Percentiles rank a stretch among this genome's conserved stretches.
These are phyloP conservation scores for Phania funesta DNA, from an alignment of 2,888 invertebrate genomes.

Conservation along the genomic window DNA sequence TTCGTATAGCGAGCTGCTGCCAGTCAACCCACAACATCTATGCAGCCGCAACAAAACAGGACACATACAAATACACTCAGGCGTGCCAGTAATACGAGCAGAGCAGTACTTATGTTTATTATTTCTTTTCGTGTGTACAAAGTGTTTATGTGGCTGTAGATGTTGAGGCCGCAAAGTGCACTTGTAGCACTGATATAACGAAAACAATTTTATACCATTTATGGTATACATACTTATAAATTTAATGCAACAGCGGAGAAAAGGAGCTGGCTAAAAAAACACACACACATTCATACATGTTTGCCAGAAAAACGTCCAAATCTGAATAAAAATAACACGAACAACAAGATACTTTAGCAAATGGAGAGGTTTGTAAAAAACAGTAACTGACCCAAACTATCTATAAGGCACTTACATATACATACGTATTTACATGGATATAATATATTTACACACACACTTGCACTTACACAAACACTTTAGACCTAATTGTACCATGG, in stretches of 20 bases:
- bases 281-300: not conserved
- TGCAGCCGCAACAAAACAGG: not conserved
- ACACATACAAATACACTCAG: slow-evolving; percentile 1
- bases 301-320: not conserved
- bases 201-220: slow-evolving; percentile 57
- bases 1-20: not conserved
- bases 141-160: slow-evolving; percentile 60
- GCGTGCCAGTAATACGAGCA: not conserved
- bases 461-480: not conserved
- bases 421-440: not conserved
- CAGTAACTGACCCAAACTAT: slow-evolving; percentile 46
- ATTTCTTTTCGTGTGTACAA: slow-evolving; percentile 24
- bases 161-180: slow-evolving; percentile 64
- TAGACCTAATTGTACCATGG: slow-evolving; percentile 2
- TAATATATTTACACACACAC: not conserved
- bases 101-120: not conserved
- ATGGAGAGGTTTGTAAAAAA: not conserved
- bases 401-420: slow-evolving; percentile 8
- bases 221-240: slow-evolving; percentile 64
- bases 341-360: slow-evolving; percentile 46
- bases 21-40: not conserved
- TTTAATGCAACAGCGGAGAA: slow-evolving; percentile 39
- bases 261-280: slow-evolving; percentile 15
- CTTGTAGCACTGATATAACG: slow-evolving; percentile 64
- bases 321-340: slow-evolving; percentile 6